Conservation (phyloP, 1,140 invertebrate species). For the Drosophila equinoxialis region DNA sequence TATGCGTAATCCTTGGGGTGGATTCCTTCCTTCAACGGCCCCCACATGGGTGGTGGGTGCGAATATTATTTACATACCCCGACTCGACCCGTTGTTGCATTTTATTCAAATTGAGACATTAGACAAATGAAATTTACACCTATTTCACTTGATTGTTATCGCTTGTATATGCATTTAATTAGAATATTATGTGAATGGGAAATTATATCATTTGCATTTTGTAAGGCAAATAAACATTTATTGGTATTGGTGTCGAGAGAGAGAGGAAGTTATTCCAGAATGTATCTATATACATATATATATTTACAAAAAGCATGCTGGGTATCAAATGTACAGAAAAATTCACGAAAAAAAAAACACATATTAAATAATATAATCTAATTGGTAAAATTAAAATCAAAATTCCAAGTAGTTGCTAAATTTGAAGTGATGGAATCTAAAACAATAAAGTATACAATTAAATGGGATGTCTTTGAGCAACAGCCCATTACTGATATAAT, state of each 20-base stretch:
- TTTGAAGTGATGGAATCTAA: constrained; percentile 41
- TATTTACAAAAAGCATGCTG: neutral
- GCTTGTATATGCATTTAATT: constrained; percentile 72
- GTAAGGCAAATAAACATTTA: constrained; percentile 59
- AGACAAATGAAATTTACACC: constrained; percentile 83
- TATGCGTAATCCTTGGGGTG: constrained; percentile 42
- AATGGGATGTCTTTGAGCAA: constrained; percentile 51
- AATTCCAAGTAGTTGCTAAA: constrained; percentile 6
- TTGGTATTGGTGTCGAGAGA: constrained; percentile 41
- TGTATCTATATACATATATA: neutral
- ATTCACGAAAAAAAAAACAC: neutral
- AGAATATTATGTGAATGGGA: constrained; percentile 45
- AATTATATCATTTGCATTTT: constrained; percentile 54
- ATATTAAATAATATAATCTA: constrained; percentile 13
- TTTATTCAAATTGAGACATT: constrained; percentile 83
- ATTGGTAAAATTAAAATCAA: neutral
- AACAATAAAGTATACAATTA: constrained; percentile 45
- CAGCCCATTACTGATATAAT: constrained; percentile 59
- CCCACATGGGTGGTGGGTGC: constrained; percentile 26
- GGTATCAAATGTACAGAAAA: neutral
- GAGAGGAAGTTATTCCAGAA: constrained; percentile 22
- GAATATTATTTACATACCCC: constrained; percentile 61
- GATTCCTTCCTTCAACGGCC: constrained; percentile 14
- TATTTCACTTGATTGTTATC: constrained; percentile 81
- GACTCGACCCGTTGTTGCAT: constrained; percentile 38